Evolutionary conservation across 1,140 invertebrate species (phyloP).

Genomic region (Tribolium castaneum): DNA sequence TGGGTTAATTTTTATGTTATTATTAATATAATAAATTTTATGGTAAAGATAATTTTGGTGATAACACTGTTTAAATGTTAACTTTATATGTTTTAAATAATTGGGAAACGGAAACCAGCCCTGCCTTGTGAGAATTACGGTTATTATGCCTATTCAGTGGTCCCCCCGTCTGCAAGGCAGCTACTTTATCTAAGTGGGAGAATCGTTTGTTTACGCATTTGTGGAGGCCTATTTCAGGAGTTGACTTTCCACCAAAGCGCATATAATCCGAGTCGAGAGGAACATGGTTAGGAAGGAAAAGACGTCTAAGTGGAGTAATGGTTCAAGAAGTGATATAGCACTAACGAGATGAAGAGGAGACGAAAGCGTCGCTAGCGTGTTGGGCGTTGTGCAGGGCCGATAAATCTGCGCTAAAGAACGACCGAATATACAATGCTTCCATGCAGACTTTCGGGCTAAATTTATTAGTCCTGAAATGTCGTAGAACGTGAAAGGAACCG

Average conservation of each 20-base stretch:
- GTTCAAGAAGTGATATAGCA: constrained; percentile 48
- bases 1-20: too few species aligned
- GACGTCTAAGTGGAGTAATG: constrained; percentile 47
- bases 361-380: constrained; percentile 42
- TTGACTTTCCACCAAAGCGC: background rate
- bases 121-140: background rate
- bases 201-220: constrained; percentile 9
- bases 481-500: constrained; percentile 28
- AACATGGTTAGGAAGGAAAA: constrained; percentile 43
- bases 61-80: too few species aligned
- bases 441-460: constrained; percentile 47
- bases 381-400: constrained; percentile 43
- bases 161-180: background rate
- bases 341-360: constrained; percentile 48
- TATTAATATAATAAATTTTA: too few species aligned
- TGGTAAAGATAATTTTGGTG: too few species aligned
- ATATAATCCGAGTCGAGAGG: constrained; percentile 2
- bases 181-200: background rate
- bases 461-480: constrained; percentile 40
- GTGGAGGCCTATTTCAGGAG: background rate
- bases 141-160: background rate
- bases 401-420: constrained; percentile 48
- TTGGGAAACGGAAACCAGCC: background rate
- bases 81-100: background rate
- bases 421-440: constrained; percentile 45